Evolutionary conservation across 30 jellyfish, hydroid and myxozoan species (phyloP).

Genomic region (Aurelia aurita): DNA sequence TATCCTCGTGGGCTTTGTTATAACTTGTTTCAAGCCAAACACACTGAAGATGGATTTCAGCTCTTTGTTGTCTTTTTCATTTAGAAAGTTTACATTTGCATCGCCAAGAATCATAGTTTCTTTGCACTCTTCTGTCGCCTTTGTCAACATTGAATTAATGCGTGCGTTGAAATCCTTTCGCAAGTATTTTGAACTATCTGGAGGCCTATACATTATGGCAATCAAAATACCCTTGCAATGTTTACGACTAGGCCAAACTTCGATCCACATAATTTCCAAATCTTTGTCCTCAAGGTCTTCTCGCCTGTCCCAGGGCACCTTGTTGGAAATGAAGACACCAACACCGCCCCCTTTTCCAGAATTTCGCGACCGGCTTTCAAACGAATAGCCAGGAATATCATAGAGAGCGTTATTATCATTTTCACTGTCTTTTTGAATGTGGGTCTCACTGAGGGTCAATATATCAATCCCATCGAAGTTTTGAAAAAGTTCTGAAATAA

Average conservation of each 20-base stretch:
- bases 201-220: conserved; percentile 20
- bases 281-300: conserved; percentile 16
- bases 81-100: conserved; percentile 6
- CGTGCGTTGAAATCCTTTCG: conserved; percentile 8
- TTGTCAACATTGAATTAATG: neutral
- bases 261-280: conserved; percentile 27
- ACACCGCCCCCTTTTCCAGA: conserved; percentile 40
- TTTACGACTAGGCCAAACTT: conserved; percentile 10
- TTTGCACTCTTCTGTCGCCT: neutral
- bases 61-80: neutral
- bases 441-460: conserved; percentile 66
- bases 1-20: conserved; percentile 38
- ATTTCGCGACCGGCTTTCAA: conserved; percentile 64
- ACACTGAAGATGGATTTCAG: conserved; percentile 6
- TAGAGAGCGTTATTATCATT: conserved; percentile 21
- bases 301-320: conserved; percentile 22
- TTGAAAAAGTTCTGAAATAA: conserved; percentile 48
- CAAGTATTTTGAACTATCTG: conserved; percentile 20
- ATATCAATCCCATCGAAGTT: conserved; percentile 57
- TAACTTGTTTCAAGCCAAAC: conserved; percentile 41
- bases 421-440: conserved; percentile 29
- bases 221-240: conserved; percentile 5
- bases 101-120: conserved; percentile 29
- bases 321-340: neutral
- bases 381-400: conserved; percentile 68